phyloP scores from a whole-genome alignment of 2,113 vertebrate genomes.

The Cynocephalus volans region DNA sequence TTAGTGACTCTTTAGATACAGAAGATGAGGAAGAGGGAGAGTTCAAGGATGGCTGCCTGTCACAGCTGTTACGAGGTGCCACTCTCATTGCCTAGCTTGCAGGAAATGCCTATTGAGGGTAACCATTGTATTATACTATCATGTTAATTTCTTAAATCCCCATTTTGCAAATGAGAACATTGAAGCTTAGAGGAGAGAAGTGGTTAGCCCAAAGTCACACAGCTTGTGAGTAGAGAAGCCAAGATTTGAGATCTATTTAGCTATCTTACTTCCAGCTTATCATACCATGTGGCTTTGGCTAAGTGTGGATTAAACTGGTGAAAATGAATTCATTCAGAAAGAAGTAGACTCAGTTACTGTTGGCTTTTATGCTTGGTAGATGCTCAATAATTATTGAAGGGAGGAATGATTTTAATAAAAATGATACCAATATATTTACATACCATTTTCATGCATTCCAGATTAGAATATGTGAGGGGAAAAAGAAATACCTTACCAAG shows the following conservation, averaged over 20 bases:
- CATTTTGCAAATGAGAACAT: slow-evolving; percentile 26
- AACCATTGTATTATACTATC: not conserved
- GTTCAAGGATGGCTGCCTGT: not conserved
- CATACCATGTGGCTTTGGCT: not conserved
- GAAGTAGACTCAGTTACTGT: not conserved
- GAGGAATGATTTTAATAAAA: slow-evolving; percentile 54
- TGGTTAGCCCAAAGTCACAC: not conserved
- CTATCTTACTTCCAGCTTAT: not conserved
- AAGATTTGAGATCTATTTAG: not conserved
- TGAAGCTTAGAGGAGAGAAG: not conserved
- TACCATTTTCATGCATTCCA: slow-evolving; percentile 50
- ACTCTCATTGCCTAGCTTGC: not conserved
- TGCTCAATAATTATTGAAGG: slow-evolving; percentile 10
- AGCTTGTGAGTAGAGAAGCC: not conserved
- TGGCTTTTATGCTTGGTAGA: not conserved
- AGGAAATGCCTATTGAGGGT: not conserved
- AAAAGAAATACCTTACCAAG: not conserved
- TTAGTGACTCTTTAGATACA: not conserved
- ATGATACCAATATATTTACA: slow-evolving; percentile 5
- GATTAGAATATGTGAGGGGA: not conserved
- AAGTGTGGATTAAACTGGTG: not conserved
- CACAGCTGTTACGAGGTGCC: not conserved
- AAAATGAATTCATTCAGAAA: not conserved
- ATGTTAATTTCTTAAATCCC: not conserved
- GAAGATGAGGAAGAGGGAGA: not conserved